Base-by-base conservation (phyloP, 2,888 invertebrate species). In the Exocentrus adspersus region DNA sequence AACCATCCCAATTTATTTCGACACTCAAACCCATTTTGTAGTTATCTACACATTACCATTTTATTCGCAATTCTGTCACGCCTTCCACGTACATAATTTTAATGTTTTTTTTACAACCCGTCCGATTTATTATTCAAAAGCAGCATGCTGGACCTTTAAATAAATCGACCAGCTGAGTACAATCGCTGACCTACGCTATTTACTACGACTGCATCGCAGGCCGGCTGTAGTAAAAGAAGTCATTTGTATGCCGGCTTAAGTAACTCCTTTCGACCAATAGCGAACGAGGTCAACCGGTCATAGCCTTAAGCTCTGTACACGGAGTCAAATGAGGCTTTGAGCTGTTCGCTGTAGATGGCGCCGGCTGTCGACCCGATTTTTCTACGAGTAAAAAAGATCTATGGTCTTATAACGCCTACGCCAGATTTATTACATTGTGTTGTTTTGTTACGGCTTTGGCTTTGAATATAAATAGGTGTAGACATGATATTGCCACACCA, bases 201-300 rank as follows among this genome's bases (percentile, higher is more conserved):
- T 37, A 41, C 53, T 2, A 53, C 12, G 5, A 57, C 28, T 28
- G 37, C 43, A 51, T 43, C 60, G 54, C 54, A 58, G 57, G 41
- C 46, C 62, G 48, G 43, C 57, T 61, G 64, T 62, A 60, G 21
- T 52, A 37, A 46, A 60, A 57, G 56, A 60, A 62, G 57, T 46
- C 46, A 73, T 72, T 72, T 72, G 72, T 74, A 70, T 72, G 70
- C 74, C 72, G 63, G 72, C 76, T 77, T 75, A 74, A 72, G 78
- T 71, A 72, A 73, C 70, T 74, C 71, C 70, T 68, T n/a, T 71
- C 75, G 70, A 73, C 78, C 79, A 78, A 79, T 79, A 67, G 75
- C 72, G 72, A 78, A 74, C 75, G 79, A 79, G 79, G 79, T 77
- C 79, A 79, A 78, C 79, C 76, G 77, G 78, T 78, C 76, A 73